phyloP scores from a whole-genome alignment of 1,140 invertebrate genomes.

The Pseudomyrmex concolor region DNA sequence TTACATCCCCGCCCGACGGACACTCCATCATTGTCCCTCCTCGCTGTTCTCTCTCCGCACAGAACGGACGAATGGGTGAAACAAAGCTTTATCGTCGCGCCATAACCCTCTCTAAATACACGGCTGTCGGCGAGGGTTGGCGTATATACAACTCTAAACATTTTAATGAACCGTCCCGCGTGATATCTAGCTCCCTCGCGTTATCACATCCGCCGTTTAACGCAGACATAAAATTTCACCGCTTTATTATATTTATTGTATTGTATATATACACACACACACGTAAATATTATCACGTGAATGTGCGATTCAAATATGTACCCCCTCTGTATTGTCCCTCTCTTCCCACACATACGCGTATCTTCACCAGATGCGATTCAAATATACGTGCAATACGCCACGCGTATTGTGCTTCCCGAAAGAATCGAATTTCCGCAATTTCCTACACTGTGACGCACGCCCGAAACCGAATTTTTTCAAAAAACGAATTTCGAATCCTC shows the following conservation, averaged over 20 bases:
- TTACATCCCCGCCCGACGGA: constrained; percentile 76
- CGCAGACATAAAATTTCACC: constrained; percentile 12
- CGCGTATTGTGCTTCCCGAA: neutral
- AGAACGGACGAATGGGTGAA: constrained; percentile 50
- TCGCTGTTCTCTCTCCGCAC: constrained; percentile 3
- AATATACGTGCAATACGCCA: neutral
- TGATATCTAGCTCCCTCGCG: neutral
- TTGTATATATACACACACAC: too few species aligned
- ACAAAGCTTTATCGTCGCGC: constrained; percentile 73
- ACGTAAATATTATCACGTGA: too few species aligned
- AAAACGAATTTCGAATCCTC: constrained; percentile 25
- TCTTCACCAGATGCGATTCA: neutral
- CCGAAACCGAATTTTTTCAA: neutral
- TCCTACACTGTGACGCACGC: neutral
- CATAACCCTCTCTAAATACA: constrained; percentile 1
- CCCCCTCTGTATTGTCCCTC: too few species aligned
- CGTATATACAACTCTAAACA: neutral
- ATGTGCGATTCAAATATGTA: too few species aligned
- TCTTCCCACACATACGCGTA: too few species aligned
- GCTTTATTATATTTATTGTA: neutral
- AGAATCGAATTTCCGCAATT: constrained; percentile 40
- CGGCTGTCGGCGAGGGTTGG: neutral
- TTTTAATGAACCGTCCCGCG: constrained; percentile 24
- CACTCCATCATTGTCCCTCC: constrained; percentile 60
- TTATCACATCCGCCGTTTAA: neutral